Percentiles rank a stretch among this genome's conserved stretches.
These are phyloP conservation scores for Sciurus carolinensis DNA, from an alignment of 2,797 vertebrate genomes.

Conservation along the genomic window DNA sequence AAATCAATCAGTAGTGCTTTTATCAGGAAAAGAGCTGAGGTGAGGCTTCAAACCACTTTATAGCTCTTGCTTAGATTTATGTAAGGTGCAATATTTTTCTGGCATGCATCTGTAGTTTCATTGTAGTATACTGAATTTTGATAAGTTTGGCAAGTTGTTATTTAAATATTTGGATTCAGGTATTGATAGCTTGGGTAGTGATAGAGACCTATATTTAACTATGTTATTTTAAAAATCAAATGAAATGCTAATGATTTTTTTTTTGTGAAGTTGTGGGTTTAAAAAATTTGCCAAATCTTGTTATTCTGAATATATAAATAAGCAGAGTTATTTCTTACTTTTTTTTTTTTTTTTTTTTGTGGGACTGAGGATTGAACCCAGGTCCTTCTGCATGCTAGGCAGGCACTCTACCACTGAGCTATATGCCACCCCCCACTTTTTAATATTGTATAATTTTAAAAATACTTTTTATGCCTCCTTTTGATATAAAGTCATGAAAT, in stretches of 20 bases:
- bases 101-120: not conserved
- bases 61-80: not conserved
- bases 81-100: not conserved
- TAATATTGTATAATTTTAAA: not conserved
- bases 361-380: too few species aligned
- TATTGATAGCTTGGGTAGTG: not conserved
- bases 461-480: not conserved
- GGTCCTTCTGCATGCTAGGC: too few species aligned
- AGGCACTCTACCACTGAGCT: too few species aligned
- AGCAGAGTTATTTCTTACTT: not conserved
- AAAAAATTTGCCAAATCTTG: not conserved
- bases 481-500: not conserved
- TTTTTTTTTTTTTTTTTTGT: not conserved
- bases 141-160: conserved; percentile 25
- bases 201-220: not conserved
- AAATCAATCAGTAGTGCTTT: not conserved
- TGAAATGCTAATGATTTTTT: not conserved
- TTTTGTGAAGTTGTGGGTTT: not conserved
- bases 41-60: not conserved
- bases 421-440: too few species aligned
- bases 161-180: conserved; percentile 20
- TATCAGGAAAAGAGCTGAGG: not conserved
- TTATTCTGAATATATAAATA: conserved; percentile 7
- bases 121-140: not conserved
- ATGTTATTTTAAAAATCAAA: not conserved